Evolutionary conservation across 2,113 vertebrate genomes (phyloP).

Genomic region (Hepsetus odoe): DNA sequence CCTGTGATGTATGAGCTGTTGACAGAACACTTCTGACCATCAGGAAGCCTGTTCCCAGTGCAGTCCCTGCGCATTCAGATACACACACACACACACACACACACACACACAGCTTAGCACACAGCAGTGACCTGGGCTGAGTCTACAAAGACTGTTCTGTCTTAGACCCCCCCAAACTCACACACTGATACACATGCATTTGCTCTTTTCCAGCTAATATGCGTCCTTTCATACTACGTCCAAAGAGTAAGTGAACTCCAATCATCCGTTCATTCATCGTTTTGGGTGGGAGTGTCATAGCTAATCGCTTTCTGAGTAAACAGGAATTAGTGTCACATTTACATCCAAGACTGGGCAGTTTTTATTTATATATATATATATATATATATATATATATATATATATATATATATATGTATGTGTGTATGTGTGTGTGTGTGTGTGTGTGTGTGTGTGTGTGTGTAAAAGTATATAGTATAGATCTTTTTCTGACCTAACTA

Average conservation of each 20-base stretch:
- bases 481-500: too few relatives aligned
- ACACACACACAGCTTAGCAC: slow-evolving; percentile 47
- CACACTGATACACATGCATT: background rate
- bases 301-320: too few relatives aligned
- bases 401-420: too few relatives aligned
- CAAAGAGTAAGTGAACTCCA: too few relatives aligned
- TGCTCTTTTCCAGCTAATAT: background rate
- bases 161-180: background rate
- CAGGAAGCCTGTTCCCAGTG: slow-evolving; percentile 74
- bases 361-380: too few relatives aligned
- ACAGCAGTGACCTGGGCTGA: background rate
- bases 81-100: slow-evolving; percentile 73
- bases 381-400: too few relatives aligned
- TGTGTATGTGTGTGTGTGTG: too few relatives aligned
- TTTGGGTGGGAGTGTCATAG: too few relatives aligned
- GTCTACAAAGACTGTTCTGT: slow-evolving; percentile 31
- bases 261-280: background rate
- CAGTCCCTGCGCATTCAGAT: slow-evolving; percentile 67
- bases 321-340: too few relatives aligned
- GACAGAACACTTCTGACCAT: slow-evolving; percentile 83
- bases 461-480: too few relatives aligned
- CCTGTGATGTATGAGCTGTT: slow-evolving; percentile 81
- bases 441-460: too few relatives aligned
- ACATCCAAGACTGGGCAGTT: too few relatives aligned
- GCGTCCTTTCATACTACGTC: background rate